Conservation (phyloP, 2,888 invertebrate genomes). For the Hydroisotoma schaefferi region DNA sequence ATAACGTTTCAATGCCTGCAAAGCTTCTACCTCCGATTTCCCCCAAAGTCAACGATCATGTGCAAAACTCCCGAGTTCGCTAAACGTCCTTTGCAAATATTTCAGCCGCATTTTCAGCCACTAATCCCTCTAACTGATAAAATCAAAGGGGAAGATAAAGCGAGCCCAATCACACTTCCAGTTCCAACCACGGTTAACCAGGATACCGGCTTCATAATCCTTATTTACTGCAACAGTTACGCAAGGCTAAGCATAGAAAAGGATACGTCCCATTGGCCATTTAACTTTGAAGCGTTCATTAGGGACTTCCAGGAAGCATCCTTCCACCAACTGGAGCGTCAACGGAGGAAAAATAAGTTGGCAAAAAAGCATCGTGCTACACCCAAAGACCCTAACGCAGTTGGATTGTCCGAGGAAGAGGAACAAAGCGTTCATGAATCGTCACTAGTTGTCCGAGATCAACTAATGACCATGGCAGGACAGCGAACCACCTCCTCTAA, state of each 20-base stretch:
- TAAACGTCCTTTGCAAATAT: too few relatives aligned
- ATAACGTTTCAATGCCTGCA: conserved; percentile 38
- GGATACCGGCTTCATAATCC: conserved; percentile 34
- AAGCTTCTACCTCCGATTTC: conserved; percentile 38
- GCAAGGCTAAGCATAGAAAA: conserved; percentile 37
- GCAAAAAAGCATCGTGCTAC: too few relatives aligned
- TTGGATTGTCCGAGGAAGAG: too few relatives aligned
- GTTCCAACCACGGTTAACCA: background rate
- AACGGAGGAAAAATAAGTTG: too few relatives aligned
- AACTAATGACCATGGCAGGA: too few relatives aligned
- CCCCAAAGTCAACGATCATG: conserved; percentile 35
- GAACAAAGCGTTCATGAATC: too few relatives aligned
- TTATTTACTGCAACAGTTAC: conserved; percentile 44
- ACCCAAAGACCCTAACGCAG: too few relatives aligned
- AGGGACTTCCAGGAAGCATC: conserved; percentile 39
- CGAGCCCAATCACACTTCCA: background rate
- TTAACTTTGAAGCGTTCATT: conserved; percentile 42
- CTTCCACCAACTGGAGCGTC: too few relatives aligned
- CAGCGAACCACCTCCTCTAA: too few relatives aligned
- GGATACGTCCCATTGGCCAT: conserved; percentile 33
- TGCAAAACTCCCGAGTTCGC: conserved; percentile 45
- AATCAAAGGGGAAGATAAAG: too few relatives aligned
- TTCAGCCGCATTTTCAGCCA: background rate
- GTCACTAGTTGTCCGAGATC: too few relatives aligned
- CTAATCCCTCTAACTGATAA: background rate